Conservation (phyloP, 2,797 vertebrate species). For the Gobio occitaniae region DNA sequence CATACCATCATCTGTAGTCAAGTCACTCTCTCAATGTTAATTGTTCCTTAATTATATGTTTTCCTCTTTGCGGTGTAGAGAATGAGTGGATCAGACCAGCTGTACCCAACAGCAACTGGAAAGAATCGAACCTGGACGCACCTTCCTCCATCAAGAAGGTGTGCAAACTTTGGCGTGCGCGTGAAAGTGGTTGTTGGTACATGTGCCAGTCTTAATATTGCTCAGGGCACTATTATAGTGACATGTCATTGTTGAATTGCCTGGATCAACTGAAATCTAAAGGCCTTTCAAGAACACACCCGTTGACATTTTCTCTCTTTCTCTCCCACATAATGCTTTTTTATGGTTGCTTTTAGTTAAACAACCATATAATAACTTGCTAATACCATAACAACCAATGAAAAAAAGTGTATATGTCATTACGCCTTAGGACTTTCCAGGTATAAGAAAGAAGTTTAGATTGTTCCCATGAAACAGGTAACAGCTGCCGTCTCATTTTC, state of each 20-base stretch:
- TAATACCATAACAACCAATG: neutral
- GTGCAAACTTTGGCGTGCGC: neutral
- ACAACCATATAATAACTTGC: neutral
- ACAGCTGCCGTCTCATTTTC: neutral
- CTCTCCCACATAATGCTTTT: neutral
- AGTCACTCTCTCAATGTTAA: neutral
- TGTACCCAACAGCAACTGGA: slow-evolving; percentile 81
- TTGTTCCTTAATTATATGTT: neutral
- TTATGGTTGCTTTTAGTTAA: neutral
- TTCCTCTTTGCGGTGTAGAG: slow-evolving; percentile 67
- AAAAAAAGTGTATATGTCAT: neutral
- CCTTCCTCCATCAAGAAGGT: slow-evolving; percentile 70
- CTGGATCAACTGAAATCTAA: neutral
- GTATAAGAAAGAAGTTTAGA: neutral
- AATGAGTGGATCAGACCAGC: slow-evolving; percentile 76
- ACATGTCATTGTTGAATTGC: neutral
- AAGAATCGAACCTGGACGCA: slow-evolving; percentile 87
- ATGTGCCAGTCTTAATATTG: neutral
- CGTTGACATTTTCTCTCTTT: neutral
- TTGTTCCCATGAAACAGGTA: neutral
- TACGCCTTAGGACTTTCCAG: neutral
- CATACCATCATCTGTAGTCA: neutral
- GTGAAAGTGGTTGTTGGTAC: neutral
- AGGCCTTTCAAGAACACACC: neutral
- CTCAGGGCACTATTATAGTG: neutral